phyloP scores from a whole-genome alignment of 2,113 vertebrate genomes.

The Leptobrachium ailaonicum region DNA sequence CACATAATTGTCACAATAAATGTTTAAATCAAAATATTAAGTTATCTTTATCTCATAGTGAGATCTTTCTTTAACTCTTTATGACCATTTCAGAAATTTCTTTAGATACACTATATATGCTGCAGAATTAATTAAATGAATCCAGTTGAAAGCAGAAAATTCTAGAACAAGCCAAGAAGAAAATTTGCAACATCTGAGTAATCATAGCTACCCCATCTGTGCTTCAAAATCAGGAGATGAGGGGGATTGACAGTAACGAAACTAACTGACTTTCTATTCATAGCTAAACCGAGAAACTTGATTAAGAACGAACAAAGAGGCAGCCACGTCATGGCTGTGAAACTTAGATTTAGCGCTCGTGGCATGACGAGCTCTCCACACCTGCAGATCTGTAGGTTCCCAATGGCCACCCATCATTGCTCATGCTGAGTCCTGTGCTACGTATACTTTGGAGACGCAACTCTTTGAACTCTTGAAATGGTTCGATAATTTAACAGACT shows the following conservation, averaged over 20 bases:
- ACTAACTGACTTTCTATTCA: slow-evolving; percentile 34
- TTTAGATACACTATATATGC: too few relatives aligned
- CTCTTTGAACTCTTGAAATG: neutral
- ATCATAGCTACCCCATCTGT: slow-evolving; percentile 14
- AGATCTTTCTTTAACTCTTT: too few relatives aligned
- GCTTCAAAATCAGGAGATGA: neutral
- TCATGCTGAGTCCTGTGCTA: neutral
- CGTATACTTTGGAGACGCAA: neutral
- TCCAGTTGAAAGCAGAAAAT: neutral
- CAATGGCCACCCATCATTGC: neutral
- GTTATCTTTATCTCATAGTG: too few relatives aligned
- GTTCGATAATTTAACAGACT: too few relatives aligned
- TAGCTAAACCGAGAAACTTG: slow-evolving; percentile 22
- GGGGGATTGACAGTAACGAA: slow-evolving; percentile 3
- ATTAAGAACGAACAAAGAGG: slow-evolving; percentile 7
- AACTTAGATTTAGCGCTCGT: slow-evolving; percentile 22
- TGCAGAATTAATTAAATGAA: neutral
- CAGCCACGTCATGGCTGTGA: slow-evolving; percentile 16
- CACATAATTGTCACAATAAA: too few relatives aligned
- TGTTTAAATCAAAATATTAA: too few relatives aligned
- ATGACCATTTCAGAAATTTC: too few relatives aligned
- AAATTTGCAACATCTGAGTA: neutral
- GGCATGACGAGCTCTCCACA: slow-evolving; percentile 8
- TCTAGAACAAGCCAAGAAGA: neutral
- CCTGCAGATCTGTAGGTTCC: slow-evolving; percentile 13